A percentile compares a stretch with the other conserved stretches of the same genome.
Evolutionary conservation across 2,797 vertebrate genomes (phyloP).

Genomic region (Malurus splendens): DNA sequence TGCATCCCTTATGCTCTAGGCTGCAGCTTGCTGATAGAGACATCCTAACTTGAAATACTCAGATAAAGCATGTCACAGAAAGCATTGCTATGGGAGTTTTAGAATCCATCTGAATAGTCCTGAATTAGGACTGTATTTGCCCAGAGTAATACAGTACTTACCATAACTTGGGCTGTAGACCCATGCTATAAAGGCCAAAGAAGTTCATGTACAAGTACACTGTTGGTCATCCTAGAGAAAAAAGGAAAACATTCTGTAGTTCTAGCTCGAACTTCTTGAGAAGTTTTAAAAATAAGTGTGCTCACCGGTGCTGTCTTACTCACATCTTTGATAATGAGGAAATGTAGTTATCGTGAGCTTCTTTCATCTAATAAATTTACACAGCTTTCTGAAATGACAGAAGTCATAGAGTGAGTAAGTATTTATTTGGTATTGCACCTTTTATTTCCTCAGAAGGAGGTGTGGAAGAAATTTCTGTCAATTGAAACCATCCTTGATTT

Average conservation of each 20-base stretch:
- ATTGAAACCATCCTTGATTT: neutral
- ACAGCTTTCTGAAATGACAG: neutral
- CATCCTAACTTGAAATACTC: accelerated
- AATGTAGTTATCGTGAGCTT: neutral
- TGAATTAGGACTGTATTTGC: neutral
- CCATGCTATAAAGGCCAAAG: accelerated
- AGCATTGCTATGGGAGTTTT: neutral
- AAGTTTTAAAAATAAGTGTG: neutral
- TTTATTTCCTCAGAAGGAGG: neutral
- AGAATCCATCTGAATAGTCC: neutral
- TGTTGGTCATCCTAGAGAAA: neutral
- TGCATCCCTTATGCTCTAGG: neutral
- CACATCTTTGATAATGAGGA: neutral
- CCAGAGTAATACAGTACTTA: neutral
- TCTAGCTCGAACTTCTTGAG: neutral
- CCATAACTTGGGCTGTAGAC: accelerated
- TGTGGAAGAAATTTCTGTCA: neutral
- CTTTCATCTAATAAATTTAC: neutral
- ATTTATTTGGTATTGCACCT: neutral
- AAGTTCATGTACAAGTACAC: accelerated
- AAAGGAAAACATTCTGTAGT: neutral
- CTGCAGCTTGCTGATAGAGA: neutral
- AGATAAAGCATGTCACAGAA: neutral
- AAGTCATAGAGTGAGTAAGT: neutral
- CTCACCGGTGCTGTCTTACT: neutral